Conservation (phyloP, 2,113 vertebrate species). For the Panurus biarmicus region DNA sequence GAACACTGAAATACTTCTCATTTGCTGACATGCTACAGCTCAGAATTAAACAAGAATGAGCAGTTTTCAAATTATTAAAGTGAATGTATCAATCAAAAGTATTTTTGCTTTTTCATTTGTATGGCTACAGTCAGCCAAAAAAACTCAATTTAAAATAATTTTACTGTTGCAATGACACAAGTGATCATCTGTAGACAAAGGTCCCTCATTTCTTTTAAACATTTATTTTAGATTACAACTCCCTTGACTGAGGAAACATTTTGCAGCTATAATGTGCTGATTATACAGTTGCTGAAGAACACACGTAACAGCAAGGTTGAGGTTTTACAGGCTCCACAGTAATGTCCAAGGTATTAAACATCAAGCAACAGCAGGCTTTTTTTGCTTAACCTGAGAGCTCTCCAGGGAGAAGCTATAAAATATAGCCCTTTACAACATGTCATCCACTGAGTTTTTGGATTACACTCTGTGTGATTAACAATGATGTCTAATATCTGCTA, state of each 20-base stretch:
- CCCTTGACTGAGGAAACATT: background rate
- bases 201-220: background rate
- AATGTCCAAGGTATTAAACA: slow-evolving; percentile 57
- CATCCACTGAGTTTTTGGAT: background rate
- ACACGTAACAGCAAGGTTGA: slow-evolving; percentile 25
- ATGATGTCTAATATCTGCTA: background rate
- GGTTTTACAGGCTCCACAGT: slow-evolving; percentile 45
- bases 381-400: slow-evolving; percentile 34
- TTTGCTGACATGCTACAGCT: background rate
- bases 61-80: background rate
- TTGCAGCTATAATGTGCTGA: background rate
- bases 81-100: background rate
- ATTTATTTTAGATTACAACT: background rate
- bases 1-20: background rate
- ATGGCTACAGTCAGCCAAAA: background rate
- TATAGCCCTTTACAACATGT: background rate
- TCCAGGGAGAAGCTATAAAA: slow-evolving; percentile 10
- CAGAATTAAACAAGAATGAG: background rate
- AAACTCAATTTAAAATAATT: background rate
- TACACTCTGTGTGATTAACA: background rate
- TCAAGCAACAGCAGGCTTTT: slow-evolving; percentile 28
- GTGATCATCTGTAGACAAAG: background rate
- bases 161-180: background rate
- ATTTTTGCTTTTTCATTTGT: background rate
- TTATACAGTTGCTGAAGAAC: slow-evolving; percentile 44